Percentiles rank a stretch among this genome's conserved stretches.
These are phyloP conservation scores for Ceratotherium simum DNA, from an alignment of 2,113 vertebrate species.

Conservation along the genomic window DNA sequence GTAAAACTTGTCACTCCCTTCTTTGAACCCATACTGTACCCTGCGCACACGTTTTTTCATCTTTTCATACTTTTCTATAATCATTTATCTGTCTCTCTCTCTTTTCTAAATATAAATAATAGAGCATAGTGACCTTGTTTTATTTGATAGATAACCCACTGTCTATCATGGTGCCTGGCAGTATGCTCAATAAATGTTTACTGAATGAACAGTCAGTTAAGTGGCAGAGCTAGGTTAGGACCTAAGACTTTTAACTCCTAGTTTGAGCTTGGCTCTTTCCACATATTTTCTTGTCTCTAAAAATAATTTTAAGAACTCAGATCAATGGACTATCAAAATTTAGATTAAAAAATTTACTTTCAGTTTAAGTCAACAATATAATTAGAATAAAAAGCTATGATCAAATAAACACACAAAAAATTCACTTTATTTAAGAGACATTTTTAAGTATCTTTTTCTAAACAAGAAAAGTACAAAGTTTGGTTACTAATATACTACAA, in stretches of 20 bases:
- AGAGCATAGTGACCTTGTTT: background rate
- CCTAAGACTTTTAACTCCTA: background rate
- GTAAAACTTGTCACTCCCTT: background rate
- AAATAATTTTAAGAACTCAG: slow-evolving; percentile 46
- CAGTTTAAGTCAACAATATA: slow-evolving; percentile 21
- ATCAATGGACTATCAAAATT: background rate
- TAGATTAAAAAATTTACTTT: background rate
- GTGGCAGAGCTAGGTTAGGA: background rate
- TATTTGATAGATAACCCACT: background rate
- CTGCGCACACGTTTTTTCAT: background rate
- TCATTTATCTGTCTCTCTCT: background rate
- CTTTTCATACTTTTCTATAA: background rate
- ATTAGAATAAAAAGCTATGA: slow-evolving; percentile 37
- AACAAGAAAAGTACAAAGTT: slow-evolving; percentile 25
- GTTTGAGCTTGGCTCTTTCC: background rate
- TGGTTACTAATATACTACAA: background rate
- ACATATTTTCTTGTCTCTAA: background rate
- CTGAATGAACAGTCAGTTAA: background rate
- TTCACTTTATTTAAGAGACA: slow-evolving; percentile 21
- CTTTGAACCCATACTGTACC: background rate
- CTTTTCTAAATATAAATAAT: background rate
- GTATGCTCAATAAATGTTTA: background rate
- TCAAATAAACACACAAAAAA: slow-evolving; percentile 11
- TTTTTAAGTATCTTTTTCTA: background rate
- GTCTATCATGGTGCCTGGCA: background rate